Conservation (phyloP, 1,140 invertebrate species). For the Rhyzopertha dominica region DNA sequence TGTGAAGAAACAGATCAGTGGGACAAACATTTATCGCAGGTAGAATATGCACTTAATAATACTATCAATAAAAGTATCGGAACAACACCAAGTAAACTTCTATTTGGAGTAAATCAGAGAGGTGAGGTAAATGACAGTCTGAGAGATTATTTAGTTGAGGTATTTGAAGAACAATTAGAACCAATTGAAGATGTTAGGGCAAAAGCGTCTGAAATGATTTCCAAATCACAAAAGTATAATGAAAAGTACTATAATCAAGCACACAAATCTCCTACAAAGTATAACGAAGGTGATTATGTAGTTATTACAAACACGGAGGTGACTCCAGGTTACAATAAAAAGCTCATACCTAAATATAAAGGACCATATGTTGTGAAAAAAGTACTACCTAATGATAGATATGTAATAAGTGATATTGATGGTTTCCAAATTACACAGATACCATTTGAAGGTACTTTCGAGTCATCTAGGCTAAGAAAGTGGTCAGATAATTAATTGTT, state of each 20-base stretch:
- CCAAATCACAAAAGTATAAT: conserved; percentile 9
- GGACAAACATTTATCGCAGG: conserved; percentile 19
- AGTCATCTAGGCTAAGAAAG: background rate
- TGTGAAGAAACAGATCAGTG: conserved; percentile 19
- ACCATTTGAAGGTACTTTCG: conserved; percentile 22
- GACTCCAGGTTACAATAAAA: conserved; percentile 20
- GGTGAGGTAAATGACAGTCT: background rate
- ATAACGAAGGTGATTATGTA: conserved; percentile 27
- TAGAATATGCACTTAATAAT: conserved; percentile 33
- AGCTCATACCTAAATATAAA: conserved; percentile 25
- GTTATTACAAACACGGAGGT: conserved; percentile 22
- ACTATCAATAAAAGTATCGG: conserved; percentile 22
- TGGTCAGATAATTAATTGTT: too few relatives aligned
- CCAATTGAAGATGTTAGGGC: conserved; percentile 11
- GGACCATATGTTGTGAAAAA: conserved; percentile 25
- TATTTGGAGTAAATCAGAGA: conserved; percentile 14
- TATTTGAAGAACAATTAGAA: conserved; percentile 1
- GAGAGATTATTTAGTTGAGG: background rate
- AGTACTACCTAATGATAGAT: conserved; percentile 27
- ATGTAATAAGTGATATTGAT: conserved; percentile 22
- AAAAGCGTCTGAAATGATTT: conserved; percentile 7
- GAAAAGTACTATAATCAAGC: conserved; percentile 10
- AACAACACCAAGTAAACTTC: conserved; percentile 18
- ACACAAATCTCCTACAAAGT: conserved; percentile 14
- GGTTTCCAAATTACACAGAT: conserved; percentile 19